phyloP scores from a whole-genome alignment of 2,888 invertebrate species.

The Catocala sponsa region DNA sequence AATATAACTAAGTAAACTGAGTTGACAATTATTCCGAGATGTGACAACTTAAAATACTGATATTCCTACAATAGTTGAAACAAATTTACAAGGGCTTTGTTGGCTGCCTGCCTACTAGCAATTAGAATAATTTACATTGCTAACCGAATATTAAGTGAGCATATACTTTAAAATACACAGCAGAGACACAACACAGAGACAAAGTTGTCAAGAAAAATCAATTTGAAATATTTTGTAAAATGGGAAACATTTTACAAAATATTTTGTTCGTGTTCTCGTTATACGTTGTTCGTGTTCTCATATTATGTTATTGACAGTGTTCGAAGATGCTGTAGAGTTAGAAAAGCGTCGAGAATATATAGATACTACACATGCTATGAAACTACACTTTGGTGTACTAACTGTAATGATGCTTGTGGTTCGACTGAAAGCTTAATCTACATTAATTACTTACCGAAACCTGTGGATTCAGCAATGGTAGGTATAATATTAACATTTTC shows the following conservation, averaged over 20 bases:
- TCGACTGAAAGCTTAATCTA: constrained; percentile 27
- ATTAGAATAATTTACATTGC: constrained; percentile 9
- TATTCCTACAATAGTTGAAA: constrained; percentile 3
- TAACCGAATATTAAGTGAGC: constrained; percentile 10
- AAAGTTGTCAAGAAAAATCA: constrained; percentile 29
- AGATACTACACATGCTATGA: constrained; percentile 23
- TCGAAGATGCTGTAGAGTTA: constrained; percentile 28
- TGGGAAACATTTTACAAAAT: constrained; percentile 36
- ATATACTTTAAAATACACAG: constrained; percentile 11
- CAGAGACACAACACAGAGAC: constrained; percentile 39
- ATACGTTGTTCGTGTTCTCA: constrained; percentile 39
- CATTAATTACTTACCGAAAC: constrained; percentile 42
- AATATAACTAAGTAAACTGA: constrained; percentile 2
- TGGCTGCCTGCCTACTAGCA: constrained; percentile 1
- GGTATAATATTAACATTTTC: constrained; percentile 15
- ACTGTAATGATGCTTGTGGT: constrained; percentile 22
- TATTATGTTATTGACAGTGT: constrained; percentile 41
- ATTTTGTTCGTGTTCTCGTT: constrained; percentile 40
- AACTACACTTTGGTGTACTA: constrained; percentile 20
- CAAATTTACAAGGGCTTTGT: constrained; percentile 3
- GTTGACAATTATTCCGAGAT: background rate
- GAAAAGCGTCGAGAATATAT: constrained; percentile 20
- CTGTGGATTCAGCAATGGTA: constrained; percentile 34
- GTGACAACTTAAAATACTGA: constrained; percentile 2
- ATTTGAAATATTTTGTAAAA: constrained; percentile 38